phyloP scores from a whole-genome alignment of 2,113 vertebrate species.

The Gymnorhina tibicen region DNA sequence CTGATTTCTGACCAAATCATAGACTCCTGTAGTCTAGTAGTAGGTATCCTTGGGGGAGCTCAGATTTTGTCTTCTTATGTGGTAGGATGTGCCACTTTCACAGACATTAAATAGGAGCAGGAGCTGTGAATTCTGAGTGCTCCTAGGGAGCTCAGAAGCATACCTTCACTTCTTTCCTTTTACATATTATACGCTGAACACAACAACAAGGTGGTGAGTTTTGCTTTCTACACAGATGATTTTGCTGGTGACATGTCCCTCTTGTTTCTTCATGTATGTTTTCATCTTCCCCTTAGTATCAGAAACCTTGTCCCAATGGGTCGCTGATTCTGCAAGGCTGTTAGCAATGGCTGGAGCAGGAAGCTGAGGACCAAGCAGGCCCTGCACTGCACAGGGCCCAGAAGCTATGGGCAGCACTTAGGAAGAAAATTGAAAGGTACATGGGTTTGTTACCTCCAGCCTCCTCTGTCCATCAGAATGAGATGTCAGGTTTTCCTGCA shows the following conservation, averaged over 20 bases:
- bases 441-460: background rate
- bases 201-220: background rate
- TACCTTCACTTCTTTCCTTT: background rate
- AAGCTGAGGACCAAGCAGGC: background rate
- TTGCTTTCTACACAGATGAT: background rate
- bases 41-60: background rate
- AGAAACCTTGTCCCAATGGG: background rate
- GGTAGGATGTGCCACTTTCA: background rate
- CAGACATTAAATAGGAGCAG: background rate
- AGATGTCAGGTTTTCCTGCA: background rate
- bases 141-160: background rate
- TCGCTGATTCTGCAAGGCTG: fast-evolving
- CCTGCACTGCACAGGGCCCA: background rate
- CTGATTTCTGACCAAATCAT: background rate
- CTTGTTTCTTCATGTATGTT: background rate
- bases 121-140: background rate
- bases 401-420: background rate
- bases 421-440: background rate
- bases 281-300: background rate
- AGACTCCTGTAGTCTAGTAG: background rate
- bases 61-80: background rate
- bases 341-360: background rate
- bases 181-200: background rate
- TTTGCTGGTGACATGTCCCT: background rate
- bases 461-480: background rate